A percentile compares a stretch with the other conserved stretches of the same genome.
phyloP scores from a whole-genome alignment of 2,888 invertebrate genomes.

The Gymnoscelis rufifasciata region DNA sequence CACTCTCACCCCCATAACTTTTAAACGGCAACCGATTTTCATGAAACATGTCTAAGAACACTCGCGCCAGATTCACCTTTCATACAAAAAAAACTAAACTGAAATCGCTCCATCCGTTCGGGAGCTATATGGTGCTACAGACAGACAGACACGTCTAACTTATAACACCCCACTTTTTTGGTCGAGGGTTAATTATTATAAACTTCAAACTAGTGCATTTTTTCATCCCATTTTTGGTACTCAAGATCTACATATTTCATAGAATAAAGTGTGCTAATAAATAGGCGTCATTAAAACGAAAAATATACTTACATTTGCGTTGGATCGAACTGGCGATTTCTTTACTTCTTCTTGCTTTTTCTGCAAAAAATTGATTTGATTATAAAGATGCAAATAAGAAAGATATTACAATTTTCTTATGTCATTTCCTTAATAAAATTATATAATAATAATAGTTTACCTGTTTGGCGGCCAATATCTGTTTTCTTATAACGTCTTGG shows the following conservation, averaged over 20 bases:
- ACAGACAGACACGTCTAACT: too few species aligned
- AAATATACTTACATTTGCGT: conserved; percentile 45
- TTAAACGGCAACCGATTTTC: too few species aligned
- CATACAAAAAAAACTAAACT: too few species aligned
- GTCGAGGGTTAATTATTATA: too few species aligned
- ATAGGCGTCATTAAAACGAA: conserved; percentile 1
- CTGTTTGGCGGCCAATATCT: conserved; percentile 74
- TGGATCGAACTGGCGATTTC: conserved; percentile 40
- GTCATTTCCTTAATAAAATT: too few species aligned
- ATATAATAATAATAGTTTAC: conserved; percentile 32
- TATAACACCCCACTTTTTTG: not conserved
- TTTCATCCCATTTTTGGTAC: conserved; percentile 12
- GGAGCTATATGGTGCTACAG: too few species aligned
- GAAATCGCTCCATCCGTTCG: too few species aligned
- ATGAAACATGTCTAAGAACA: too few species aligned
- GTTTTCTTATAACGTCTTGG: conserved; percentile 72
- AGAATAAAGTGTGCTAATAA: conserved; percentile 14
- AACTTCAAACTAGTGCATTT: conserved; percentile 6
- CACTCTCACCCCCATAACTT: too few species aligned
- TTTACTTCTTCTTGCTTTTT: conserved; percentile 66
- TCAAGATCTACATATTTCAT: conserved; percentile 5
- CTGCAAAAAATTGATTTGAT: conserved; percentile 38
- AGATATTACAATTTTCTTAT: too few species aligned
- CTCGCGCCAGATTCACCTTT: too few species aligned
- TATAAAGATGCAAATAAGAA: too few species aligned